Conservation (phyloP, 53 echinoderm and acorn worm species). For the Patiria pectinifera region DNA sequence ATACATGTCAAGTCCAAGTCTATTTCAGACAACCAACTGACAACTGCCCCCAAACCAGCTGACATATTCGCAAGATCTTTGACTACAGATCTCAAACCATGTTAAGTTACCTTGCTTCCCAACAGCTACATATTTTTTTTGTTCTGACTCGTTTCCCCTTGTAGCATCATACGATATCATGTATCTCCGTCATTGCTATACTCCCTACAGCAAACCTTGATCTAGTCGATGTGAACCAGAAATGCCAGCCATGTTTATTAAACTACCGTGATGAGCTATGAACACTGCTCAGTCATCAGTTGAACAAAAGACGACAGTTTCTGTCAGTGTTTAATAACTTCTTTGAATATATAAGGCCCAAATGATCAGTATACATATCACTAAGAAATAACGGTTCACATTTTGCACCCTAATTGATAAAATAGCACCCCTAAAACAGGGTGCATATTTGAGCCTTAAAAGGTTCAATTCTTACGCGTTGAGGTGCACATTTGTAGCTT, state of each 20-base stretch:
- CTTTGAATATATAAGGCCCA: not conserved
- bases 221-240: conserved; percentile 4
- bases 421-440: too few relatives aligned
- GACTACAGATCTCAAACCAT: not conserved
- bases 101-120: conserved; percentile 6
- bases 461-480: too few relatives aligned
- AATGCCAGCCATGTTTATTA: not conserved
- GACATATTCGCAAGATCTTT: not conserved
- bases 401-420: too few relatives aligned
- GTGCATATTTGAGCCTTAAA: too few relatives aligned
- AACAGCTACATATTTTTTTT: conserved; percentile 1
- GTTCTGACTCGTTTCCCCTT: not conserved
- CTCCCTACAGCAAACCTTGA: conserved; percentile 29
- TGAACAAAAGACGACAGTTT: not conserved
- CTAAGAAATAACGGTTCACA: too few relatives aligned
- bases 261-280: not conserved
- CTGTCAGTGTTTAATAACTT: not conserved
- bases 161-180: conserved; percentile 30
- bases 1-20: conserved; percentile 18
- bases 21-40: conserved; percentile 17
- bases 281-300: not conserved
- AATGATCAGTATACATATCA: too few relatives aligned
- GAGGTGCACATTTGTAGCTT: too few relatives aligned
- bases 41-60: conserved; percentile 1
- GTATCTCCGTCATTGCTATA: conserved; percentile 7